phyloP scores from a whole-genome alignment of 2,888 invertebrate species.

The Nomada fucata region DNA sequence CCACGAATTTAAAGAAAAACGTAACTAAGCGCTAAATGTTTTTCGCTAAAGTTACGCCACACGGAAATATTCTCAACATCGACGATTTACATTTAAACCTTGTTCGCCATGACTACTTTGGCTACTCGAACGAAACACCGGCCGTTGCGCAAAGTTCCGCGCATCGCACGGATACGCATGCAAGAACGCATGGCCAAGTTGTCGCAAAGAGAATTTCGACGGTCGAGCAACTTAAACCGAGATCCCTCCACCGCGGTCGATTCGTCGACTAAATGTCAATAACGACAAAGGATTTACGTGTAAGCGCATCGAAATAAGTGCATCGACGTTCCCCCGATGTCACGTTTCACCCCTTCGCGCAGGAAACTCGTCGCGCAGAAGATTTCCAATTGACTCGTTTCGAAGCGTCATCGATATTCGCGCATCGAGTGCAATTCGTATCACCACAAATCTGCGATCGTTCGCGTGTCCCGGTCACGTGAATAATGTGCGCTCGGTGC shows the following conservation, averaged over 20 bases:
- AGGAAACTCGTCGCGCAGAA: background rate
- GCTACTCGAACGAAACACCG: too few species aligned
- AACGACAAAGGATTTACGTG: conserved; percentile 53
- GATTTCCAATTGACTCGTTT: conserved; percentile 21
- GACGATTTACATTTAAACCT: too few species aligned
- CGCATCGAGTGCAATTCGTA: conserved; percentile 28
- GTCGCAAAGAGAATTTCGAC: conserved; percentile 56
- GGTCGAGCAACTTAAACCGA: conserved; percentile 52
- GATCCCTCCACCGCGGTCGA: conserved; percentile 59
- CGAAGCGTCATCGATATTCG: conserved; percentile 6
- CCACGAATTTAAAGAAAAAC: too few species aligned
- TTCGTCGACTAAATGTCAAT: conserved; percentile 61
- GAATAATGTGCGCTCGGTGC: conserved; percentile 16
- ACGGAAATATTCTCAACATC: too few species aligned
- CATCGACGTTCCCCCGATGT: conserved; percentile 30
- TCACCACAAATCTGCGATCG: conserved; percentile 15
- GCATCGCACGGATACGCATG: background rate
- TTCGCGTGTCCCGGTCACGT: background rate
- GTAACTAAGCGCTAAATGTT: too few species aligned
- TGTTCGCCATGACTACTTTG: too few species aligned
- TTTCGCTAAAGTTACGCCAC: too few species aligned
- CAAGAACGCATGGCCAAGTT: conserved; percentile 26
- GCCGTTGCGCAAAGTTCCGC: background rate
- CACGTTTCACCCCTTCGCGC: conserved; percentile 17
- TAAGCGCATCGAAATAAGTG: background rate